Base-by-base conservation (phyloP, 23 tunicate genomes). In the Botrylloides violaceus region DNA sequence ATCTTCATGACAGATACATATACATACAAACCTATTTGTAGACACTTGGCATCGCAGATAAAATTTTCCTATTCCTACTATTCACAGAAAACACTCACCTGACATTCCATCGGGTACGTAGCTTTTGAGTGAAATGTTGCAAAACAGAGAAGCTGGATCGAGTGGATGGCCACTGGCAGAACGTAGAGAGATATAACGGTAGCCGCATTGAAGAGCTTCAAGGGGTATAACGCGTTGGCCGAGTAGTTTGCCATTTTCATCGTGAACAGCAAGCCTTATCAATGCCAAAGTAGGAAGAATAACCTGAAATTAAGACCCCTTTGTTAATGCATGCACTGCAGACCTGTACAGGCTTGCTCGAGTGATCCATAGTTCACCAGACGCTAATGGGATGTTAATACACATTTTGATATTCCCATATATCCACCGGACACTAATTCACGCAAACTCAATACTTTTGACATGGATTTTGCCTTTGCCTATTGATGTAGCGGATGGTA, bases 161-260 rank as follows among this genome's bases (percentile, higher is more conserved):
- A 90, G 61, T 0, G 81, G 81, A 3, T 78, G 58, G 2, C 90
- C 85, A 27, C 74, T 23, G 2, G 75, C 58, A 0, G 80, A 71
- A 15, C 82, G 68, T 28, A 90, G 53, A 6, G 82, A 7, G 23
- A 90, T 70, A 73, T 90, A 79, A 1, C 86, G 81, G 61, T 90
- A 90, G 47, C 97, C 97, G 21, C 79, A 78, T 59, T 90, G 97
- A 38, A 90, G 71, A 60, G 79, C 58, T 37, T 77, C 86, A 26
- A 90, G 43, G 36, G 89, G 89, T 25, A 90, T 61, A 20, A 83
- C 90, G 32, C 90, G 71, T 48, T 90, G 97, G 6, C 90, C 97
- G 20, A 83, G 30, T 20, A 83, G 57, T 59, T 90, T 88, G 22
- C 82, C 77, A 58, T 75, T 83, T 28, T 83, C 97, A 34, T 90